Evolutionary conservation across 2,888 invertebrate species (phyloP), one percentile per base, ranked within the genome.

Genomic region (Sthenelais limicola): DNA sequence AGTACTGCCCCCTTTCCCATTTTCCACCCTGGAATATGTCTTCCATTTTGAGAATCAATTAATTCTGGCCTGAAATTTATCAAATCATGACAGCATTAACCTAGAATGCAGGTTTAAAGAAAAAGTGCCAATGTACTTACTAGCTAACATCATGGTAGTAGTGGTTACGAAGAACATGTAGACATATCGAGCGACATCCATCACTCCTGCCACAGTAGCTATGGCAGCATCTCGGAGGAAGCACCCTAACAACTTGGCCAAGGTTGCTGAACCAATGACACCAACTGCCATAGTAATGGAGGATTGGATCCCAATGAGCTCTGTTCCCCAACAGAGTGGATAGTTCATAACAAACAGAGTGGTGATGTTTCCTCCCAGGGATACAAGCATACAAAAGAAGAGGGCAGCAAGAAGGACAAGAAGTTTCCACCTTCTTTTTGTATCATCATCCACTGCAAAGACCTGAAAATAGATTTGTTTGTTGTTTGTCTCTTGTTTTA

Each of bases 241-340:
- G 3, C 35, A 15, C 5, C 62, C 24, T 9, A 62, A 15, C 4
- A 38, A 2, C 15, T 35, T 33, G 7, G 62, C 12, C 15, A 43
- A 21, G 62, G 43, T 38, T 7, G 3, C 62, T 3, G 62, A 62
- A 9, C 62, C 62, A 1, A 62, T 1, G 12, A 62, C 62, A 4
- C 24, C 24, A 21, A 62, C 62, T 9, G 21, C 38, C n/a, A 62
- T 62, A 24, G 12, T 38, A 12, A 38, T 62, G 62, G 62, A 35
- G 4, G 62, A 24, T 35, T 38, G 26, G 38, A 62, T 62, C 1
- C 62, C 62, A 12, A 62, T 62, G 62, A 35, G 9, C 35, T 38
- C 62, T 3, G 62, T 21, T 12, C 62, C 62, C 62, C 62, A 62
- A 24, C 62, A 62, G 3, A 62, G 62, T 15, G 62, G 62, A 3